These are phyloP conservation scores for Lasius platythorax DNA, from an alignment of 2,888 invertebrate genomes.

Conservation along the genomic window DNA sequence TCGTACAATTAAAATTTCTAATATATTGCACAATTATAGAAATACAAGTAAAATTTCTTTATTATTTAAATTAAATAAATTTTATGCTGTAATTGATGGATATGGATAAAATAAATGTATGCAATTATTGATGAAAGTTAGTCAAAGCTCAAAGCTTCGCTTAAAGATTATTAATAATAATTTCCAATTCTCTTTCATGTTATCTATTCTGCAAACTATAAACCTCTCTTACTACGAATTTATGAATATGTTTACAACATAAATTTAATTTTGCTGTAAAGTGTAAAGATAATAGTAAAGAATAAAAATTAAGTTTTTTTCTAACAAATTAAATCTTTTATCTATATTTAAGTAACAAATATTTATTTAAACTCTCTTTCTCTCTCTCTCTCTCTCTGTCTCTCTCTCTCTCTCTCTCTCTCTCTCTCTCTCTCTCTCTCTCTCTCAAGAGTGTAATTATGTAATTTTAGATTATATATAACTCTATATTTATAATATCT, in stretches of 20 bases:
- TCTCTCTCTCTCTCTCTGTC: too few relatives aligned
- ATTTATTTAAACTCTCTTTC: neutral
- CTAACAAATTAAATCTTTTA: neutral
- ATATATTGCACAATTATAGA: neutral
- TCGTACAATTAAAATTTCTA: neutral
- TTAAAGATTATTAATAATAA: neutral
- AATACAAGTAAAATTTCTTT: neutral
- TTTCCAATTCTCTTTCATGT: neutral
- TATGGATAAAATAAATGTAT: neutral
- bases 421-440: too few relatives aligned
- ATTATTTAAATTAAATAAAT: neutral
- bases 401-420: too few relatives aligned
- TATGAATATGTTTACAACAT: neutral
- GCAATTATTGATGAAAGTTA: neutral
- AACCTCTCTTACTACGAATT: too few relatives aligned
- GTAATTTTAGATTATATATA: too few relatives aligned
- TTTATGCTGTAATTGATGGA: neutral
- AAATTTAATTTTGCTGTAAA: neutral
- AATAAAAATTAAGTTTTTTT: neutral
- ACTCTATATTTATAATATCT: neutral
- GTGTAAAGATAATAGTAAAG: neutral
- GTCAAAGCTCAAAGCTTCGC: neutral
- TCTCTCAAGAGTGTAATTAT: too few relatives aligned
- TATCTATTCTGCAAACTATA: neutral
- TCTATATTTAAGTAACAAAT: neutral